phyloP scores from a whole-genome alignment of 2,888 invertebrate species.

The Xanthia togata region DNA sequence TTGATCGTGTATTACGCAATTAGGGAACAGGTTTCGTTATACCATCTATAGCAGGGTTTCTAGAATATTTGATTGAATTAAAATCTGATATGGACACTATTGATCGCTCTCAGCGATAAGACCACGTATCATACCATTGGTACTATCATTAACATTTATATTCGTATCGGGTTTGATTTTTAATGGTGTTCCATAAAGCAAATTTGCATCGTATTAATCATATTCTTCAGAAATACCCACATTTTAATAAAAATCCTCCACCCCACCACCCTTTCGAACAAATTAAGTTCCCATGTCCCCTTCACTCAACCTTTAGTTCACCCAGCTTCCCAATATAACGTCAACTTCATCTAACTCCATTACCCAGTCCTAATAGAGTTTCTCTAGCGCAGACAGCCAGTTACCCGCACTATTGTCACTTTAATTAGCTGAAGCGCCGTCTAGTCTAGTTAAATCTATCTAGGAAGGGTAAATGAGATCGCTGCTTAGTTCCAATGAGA shows the following conservation, averaged over 20 bases:
- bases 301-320: conserved; percentile 16
- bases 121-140: background rate
- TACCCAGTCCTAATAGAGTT: conserved; percentile 38
- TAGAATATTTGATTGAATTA: background rate
- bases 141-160: background rate
- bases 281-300: conserved; percentile 5
- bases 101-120: background rate
- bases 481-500: conserved; percentile 46
- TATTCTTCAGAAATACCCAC: background rate
- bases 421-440: conserved; percentile 57
- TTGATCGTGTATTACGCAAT: too few relatives aligned
- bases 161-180: background rate
- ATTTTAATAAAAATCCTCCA: conserved; percentile 32
- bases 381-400: conserved; percentile 34
- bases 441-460: conserved; percentile 51
- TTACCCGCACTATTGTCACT: conserved; percentile 48
- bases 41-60: background rate
- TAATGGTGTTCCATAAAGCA: background rate
- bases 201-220: background rate
- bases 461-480: conserved; percentile 55
- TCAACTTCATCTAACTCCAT: conserved; percentile 43
- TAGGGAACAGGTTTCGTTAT: background rate
- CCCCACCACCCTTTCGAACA: background rate
- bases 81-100: background rate
- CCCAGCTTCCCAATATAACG: conserved; percentile 11